phyloP scores from a whole-genome alignment of 2,797 vertebrate species.

The Crocodylus rhombifer region DNA sequence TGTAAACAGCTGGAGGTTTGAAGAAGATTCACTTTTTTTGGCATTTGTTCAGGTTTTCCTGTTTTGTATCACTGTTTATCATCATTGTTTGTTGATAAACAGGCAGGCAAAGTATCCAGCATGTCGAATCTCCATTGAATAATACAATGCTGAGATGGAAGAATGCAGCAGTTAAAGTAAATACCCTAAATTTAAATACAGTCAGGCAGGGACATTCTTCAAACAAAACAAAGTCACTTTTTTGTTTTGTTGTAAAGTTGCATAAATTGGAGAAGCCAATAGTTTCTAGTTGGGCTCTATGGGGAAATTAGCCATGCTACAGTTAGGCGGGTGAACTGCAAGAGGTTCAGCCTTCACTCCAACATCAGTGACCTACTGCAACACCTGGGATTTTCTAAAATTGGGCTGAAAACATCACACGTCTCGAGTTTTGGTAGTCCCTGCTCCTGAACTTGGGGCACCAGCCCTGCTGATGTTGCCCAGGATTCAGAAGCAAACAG shows the following conservation, averaged over 20 bases:
- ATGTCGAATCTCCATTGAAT: neutral
- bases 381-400: neutral
- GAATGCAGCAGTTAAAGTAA: constrained; percentile 42
- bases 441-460: constrained; percentile 69
- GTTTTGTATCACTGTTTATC: too few relatives aligned
- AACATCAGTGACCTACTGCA: neutral
- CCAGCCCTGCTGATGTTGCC: constrained; percentile 67
- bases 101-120: neutral
- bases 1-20: too few relatives aligned
- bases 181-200: constrained; percentile 43
- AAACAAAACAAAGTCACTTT: neutral
- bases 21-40: too few relatives aligned
- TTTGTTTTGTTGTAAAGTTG: neutral
- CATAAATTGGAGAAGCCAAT: constrained; percentile 18
- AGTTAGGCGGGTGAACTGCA: neutral
- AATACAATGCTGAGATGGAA: constrained; percentile 19
- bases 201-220: neutral
- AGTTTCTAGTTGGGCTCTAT: neutral
- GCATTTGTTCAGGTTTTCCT: too few relatives aligned
- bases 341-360: neutral
- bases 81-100: too few relatives aligned
- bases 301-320: neutral
- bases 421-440: constrained; percentile 46
- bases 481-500: constrained; percentile 68
- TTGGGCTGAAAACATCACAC: neutral